Base-by-base conservation (phyloP, 2,797 vertebrate species). In the Myioborus melanocephalus region DNA sequence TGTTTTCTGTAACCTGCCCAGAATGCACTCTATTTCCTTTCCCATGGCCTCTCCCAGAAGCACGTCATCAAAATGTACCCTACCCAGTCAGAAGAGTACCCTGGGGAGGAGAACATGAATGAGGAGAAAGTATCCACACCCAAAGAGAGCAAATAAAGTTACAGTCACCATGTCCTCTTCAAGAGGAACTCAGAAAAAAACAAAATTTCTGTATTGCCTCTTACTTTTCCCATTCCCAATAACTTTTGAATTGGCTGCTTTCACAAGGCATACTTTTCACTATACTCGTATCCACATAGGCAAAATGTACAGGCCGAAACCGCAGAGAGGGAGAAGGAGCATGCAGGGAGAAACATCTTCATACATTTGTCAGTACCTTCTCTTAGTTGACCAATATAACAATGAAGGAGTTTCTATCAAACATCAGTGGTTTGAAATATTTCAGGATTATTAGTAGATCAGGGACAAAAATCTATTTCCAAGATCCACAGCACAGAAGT, bases 141-240 rank as follows among this genome's bases (percentile, higher is more conserved):
- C n/a, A 53, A 41, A 81, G 28, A 77, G 5, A n/a, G 23, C 14
- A 73, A 81, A 57, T 34, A 70, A 57, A 57, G 16, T 19, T 24
- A 11, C 0, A 0, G 23, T n/a, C 39, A 39, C 12, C 14, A 7
- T 8, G 21, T 56, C 15, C 17, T 46, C 22, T 61, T 1, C 1
- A 53, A 70, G 20, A 82, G 4, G 12, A 83, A 41, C n/a, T 63
- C 8, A 3, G 44, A 71, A 27, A 85, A 68, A 66, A 28, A 15
- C 0, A 8, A 37, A 34, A 12, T n/a, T 86, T 57, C 39, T 47
- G 17, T 19, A 30, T 27, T 30, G 22, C 5, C 11, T 21, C 32
- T 90, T 63, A 23, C 28, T 39, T 89, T 50, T 57, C 50, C 43
- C 4, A 6, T 78, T 68, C 7, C 24, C 9, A 8, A 17, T 52